phyloP scores from a whole-genome alignment of 1,140 invertebrate genomes.

The Euura saliciscinereae region DNA sequence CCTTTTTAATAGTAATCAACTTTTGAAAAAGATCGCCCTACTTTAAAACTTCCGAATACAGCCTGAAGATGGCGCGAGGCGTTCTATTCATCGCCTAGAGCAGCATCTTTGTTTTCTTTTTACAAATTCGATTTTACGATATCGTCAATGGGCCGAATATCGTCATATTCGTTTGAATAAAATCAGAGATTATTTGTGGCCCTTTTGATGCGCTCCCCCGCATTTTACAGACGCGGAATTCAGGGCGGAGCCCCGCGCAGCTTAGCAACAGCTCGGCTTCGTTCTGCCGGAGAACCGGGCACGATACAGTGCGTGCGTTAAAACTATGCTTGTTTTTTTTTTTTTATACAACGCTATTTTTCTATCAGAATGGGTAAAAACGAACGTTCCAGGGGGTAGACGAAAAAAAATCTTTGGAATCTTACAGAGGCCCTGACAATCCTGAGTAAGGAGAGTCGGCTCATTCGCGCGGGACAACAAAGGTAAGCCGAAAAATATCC shows the following conservation, averaged over 20 bases:
- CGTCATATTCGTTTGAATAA: no score
- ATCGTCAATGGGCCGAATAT: no score
- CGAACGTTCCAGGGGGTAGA: no score
- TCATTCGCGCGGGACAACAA: no score
- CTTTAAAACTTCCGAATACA: constrained; percentile 12
- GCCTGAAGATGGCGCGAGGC: constrained; percentile 30
- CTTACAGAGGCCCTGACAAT: no score
- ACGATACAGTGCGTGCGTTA: background rate
- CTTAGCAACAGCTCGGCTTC: constrained; percentile 22
- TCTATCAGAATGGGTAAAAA: no score
- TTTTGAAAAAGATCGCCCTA: constrained; percentile 13
- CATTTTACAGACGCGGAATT: constrained; percentile 22
- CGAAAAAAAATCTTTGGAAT: no score
- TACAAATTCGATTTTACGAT: no score
- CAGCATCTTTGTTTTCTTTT: constrained; percentile 13
- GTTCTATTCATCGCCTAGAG: constrained; percentile 9
- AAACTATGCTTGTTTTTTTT: background rate
- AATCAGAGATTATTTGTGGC: no score
- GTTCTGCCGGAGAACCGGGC: background rate
- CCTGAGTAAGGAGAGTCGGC: no score
- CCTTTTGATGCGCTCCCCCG: background rate
- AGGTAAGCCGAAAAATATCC: no score
- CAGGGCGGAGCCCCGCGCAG: constrained; percentile 30
- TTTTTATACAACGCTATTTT: no score
- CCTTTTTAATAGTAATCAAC: constrained; percentile 9